A percentile compares a stretch with the other conserved stretches of the same genome.
phyloP scores from a whole-genome alignment of 2,797 vertebrate genomes.

The Erpetoichthys calabaricus region DNA sequence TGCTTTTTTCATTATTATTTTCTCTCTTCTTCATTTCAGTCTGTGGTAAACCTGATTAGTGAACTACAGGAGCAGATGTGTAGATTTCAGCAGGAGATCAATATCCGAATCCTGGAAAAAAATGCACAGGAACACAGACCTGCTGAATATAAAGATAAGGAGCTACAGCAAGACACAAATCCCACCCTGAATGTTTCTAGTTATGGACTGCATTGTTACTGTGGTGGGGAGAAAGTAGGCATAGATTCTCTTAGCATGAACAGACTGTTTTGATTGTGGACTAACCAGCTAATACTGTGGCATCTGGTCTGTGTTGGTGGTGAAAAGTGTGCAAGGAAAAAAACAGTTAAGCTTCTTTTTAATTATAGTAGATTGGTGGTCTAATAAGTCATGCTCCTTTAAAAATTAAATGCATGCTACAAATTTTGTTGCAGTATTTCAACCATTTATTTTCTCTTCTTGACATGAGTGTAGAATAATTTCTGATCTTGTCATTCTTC shows the following conservation, averaged over 20 bases:
- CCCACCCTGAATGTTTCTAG: slow-evolving; percentile 37
- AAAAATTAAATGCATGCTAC: no score
- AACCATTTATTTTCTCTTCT: no score
- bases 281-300: no score
- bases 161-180: slow-evolving; percentile 22
- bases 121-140: slow-evolving; percentile 53
- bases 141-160: slow-evolving; percentile 33
- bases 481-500: no score
- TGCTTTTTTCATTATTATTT: slow-evolving; percentile 15
- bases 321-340: no score
- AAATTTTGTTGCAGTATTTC: no score
- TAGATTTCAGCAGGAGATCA: slow-evolving; percentile 89
- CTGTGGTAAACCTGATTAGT: slow-evolving; percentile 93
- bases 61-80: slow-evolving; percentile 97
- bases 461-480: no score
- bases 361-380: no score
- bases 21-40: slow-evolving; percentile 53
- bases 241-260: slow-evolving; percentile 38
- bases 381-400: no score
- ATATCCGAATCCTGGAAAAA: slow-evolving; percentile 84
- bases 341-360: no score
- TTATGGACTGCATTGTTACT: slow-evolving; percentile 45
- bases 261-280: slow-evolving; percentile 10
- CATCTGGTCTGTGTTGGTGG: no score
- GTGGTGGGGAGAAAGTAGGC: slow-evolving; percentile 70